Evolutionary conservation across 2,888 invertebrate genomes (phyloP).

Genomic region (Andricus curvator): DNA sequence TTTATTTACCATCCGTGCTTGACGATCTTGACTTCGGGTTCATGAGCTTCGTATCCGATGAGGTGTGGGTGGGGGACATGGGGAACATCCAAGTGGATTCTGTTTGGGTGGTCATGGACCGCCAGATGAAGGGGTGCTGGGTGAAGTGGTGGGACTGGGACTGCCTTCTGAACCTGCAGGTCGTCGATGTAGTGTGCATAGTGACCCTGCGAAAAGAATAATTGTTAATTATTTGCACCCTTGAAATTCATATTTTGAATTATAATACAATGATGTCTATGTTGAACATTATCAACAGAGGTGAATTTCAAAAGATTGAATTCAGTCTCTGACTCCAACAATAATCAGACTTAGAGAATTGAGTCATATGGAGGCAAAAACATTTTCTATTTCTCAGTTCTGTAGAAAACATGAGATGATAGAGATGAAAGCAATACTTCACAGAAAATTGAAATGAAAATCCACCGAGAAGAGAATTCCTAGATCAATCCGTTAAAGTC

Average conservation of each 20-base stretch:
- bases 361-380: not conserved
- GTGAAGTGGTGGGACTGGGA: constrained; percentile 71
- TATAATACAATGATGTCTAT: not conserved
- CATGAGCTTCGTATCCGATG: constrained; percentile 79
- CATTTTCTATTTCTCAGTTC: no score
- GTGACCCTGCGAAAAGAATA: constrained; percentile 50
- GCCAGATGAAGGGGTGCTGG: constrained; percentile 73
- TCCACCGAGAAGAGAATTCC: not conserved
- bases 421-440: no score
- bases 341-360: not conserved
- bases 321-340: not conserved
- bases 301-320: not conserved
- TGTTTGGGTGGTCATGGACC: constrained; percentile 64
- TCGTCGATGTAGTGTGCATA: constrained; percentile 65
- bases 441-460: not conserved
- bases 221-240: not conserved
- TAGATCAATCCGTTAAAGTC: not conserved
- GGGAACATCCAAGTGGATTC: constrained; percentile 69
- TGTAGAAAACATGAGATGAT: no score
- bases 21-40: constrained; percentile 80
- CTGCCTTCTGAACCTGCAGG: constrained; percentile 70
- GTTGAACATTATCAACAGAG: not conserved
- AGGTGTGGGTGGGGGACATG: constrained; percentile 80
- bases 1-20: constrained; percentile 75
- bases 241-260: not conserved